Evolutionary conservation across 2,113 vertebrate genomes (phyloP).

Genomic region (Austrofundulus limnaeus): DNA sequence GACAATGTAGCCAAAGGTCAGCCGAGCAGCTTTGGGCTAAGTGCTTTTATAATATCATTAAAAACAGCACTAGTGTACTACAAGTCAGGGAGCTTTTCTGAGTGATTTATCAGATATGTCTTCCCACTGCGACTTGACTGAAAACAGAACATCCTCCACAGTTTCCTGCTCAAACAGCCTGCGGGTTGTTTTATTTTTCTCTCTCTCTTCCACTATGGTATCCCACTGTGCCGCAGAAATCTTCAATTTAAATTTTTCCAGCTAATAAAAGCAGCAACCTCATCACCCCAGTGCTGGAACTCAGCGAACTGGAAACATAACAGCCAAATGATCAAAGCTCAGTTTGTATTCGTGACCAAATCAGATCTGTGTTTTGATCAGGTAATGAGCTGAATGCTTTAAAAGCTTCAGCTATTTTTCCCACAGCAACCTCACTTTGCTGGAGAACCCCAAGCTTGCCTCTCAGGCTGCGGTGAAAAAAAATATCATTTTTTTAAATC

Average conservation of each 20-base stretch:
- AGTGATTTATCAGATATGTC: slow-evolving; percentile 39
- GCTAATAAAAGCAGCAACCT: slow-evolving; percentile 32
- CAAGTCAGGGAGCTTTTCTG: slow-evolving; percentile 33
- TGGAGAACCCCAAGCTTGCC: neutral
- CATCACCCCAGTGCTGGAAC: neutral
- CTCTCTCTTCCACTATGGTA: slow-evolving; percentile 4
- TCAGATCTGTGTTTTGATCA: slow-evolving; percentile 2
- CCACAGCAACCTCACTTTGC: neutral
- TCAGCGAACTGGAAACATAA: slow-evolving; percentile 3
- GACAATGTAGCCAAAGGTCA: slow-evolving; percentile 59
- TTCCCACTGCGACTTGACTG: slow-evolving; percentile 34
- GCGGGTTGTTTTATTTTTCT: slow-evolving; percentile 27
- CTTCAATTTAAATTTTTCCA: slow-evolving; percentile 43
- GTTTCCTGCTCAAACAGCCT: slow-evolving; percentile 47
- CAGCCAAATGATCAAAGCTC: slow-evolving; percentile 10
- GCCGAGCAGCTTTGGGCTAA: slow-evolving; percentile 32
- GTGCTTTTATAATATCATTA: slow-evolving; percentile 24
- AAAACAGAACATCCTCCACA: slow-evolving; percentile 30
- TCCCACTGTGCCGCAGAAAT: slow-evolving; percentile 15
- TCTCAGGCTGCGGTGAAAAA: neutral
- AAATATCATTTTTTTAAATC: no score
- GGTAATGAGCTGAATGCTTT: slow-evolving; percentile 4
- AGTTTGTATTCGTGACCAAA: slow-evolving; percentile 5
- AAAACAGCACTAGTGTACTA: slow-evolving; percentile 17
- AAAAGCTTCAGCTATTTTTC: slow-evolving; percentile 1